These are phyloP conservation scores for Rhinogobio ventralis DNA, from an alignment of 2,797 vertebrate species.

Conservation along the genomic window DNA sequence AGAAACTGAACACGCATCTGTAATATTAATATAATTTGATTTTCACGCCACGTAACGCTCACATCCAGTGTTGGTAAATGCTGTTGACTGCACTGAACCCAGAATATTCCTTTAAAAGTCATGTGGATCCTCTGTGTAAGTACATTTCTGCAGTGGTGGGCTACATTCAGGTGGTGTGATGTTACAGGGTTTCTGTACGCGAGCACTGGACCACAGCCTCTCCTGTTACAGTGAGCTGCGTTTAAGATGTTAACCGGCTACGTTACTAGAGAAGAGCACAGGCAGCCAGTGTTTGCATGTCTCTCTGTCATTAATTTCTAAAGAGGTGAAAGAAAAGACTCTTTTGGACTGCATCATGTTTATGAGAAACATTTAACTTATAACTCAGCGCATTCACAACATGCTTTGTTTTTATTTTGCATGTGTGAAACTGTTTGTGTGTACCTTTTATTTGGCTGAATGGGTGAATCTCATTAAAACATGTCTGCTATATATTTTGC, in stretches of 20 bases:
- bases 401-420: background rate
- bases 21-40: no score
- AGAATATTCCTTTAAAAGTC: background rate
- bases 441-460: background rate
- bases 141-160: conserved; percentile 46
- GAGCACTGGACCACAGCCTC: conserved; percentile 47
- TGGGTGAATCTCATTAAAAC: background rate
- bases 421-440: background rate
- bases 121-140: conserved; percentile 47
- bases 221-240: conserved; percentile 46
- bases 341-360: conserved; percentile 15
- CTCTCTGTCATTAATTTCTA: conserved; percentile 47
- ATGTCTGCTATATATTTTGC: background rate
- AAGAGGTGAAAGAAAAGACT: conserved; percentile 40
- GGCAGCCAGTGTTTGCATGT: conserved; percentile 35
- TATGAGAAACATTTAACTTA: background rate
- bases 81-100: background rate
- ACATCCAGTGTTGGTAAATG: background rate
- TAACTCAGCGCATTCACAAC: background rate
- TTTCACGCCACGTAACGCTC: no score
- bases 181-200: conserved; percentile 48
- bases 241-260: conserved; percentile 38
- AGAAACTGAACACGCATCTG: no score
- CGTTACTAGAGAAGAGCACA: conserved; percentile 30
- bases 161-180: conserved; percentile 48